Base-by-base conservation (phyloP, 2,797 vertebrate genomes). In the Diplodus puntazzo region DNA sequence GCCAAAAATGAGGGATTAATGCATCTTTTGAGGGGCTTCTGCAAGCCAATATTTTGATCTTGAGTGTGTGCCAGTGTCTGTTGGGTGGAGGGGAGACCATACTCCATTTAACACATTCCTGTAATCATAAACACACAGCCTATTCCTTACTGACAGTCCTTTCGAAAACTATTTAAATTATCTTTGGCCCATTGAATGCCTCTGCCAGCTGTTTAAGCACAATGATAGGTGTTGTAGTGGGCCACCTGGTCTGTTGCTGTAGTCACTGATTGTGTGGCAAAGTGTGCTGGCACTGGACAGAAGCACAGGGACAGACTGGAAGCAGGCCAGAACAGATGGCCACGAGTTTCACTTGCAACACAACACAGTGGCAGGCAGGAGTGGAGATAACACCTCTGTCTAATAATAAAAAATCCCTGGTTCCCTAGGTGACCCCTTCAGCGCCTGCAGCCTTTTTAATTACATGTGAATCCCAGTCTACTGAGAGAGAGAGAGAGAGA, bases 371-470 rank as follows among this genome's bases (percentile, higher is more conserved):
- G 63, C 84, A 79, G 66, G 76, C 79, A 73, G 70, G 59, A 86
- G 80, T 59, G 73, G 69, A 80, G 85, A 88, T 84, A 87, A 86
- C 85, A 83, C 87, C 81, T 89, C 79, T 80, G 84, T 89, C 85
- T 87, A 82, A 90, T 85, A 87, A 82, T 78, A 84, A 85, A 73
- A 76, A 73, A 75, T 72, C 49, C 57, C 48, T 43, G 27, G 73
- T 86, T 87, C 79, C 83, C 76, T 76, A 69, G 80, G 83, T 83
- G 84, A 92, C 80, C 80, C 78, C 63, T 71, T 73, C 43, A 85
- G 64, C 1, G 67, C 79, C 82, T 83, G 75, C 67, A 89, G 84
- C 64, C 63, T 82, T 86, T 92, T 92, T 92, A 90, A 93, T 93
- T 92, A 88, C 84, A 89, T 82, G 76, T 83, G 87, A 80, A 79